These are phyloP conservation scores for Harpalus rufipes DNA, from an alignment of 2,888 invertebrate species.

Conservation along the genomic window DNA sequence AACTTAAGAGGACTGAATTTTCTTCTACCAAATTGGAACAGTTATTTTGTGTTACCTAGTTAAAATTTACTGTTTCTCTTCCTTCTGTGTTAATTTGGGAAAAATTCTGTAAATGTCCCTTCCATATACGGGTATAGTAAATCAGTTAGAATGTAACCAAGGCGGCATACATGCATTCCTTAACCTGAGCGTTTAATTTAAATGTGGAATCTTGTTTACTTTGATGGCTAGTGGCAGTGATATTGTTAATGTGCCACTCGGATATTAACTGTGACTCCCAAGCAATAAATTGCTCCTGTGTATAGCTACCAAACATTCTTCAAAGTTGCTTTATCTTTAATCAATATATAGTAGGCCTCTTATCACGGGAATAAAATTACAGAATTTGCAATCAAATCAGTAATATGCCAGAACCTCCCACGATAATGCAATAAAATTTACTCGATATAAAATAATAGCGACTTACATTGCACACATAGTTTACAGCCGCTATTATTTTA, in stretches of 20 bases:
- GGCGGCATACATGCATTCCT: slow-evolving; percentile 45
- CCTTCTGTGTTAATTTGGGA: not conserved
- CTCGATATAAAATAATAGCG: no score
- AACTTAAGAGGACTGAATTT: no score
- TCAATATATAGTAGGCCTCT: no score
- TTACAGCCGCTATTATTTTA: not conserved
- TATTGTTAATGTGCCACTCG: slow-evolving; percentile 63
- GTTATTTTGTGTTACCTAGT: not conserved
- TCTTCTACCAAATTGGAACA: not conserved
- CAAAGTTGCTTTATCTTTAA: no score
- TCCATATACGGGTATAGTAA: not conserved
- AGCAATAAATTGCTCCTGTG: slow-evolving; percentile 49
- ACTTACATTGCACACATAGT: no score
- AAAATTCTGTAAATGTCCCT: not conserved
- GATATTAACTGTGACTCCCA: slow-evolving; percentile 49
- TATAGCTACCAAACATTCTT: not conserved
- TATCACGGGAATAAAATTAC: no score
- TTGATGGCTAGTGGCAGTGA: slow-evolving; percentile 64
- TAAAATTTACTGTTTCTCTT: not conserved
- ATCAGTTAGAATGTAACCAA: not conserved
- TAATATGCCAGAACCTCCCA: no score
- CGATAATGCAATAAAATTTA: no score
- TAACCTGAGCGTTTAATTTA: slow-evolving; percentile 37
- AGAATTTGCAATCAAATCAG: no score
- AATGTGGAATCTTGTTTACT: slow-evolving; percentile 62